Conservation (phyloP, 2,888 invertebrate genomes). For the Phortica okadai region DNA sequence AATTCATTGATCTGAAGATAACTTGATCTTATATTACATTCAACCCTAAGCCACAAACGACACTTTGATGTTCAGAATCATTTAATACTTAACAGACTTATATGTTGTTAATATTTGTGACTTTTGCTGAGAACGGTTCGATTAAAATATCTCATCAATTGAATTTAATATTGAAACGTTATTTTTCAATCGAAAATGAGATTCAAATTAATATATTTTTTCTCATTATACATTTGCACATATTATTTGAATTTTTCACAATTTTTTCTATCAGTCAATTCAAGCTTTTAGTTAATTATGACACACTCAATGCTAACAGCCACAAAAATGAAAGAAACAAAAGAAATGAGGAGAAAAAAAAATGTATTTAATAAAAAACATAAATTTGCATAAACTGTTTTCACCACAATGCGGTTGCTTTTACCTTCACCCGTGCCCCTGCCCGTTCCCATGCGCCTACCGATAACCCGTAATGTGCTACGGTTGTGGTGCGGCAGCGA, state of each 20-base stretch:
- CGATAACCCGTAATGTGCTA: neutral
- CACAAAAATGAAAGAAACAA: neutral
- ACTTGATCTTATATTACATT: no score
- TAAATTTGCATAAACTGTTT: slow-evolving; percentile 11
- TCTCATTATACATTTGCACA: neutral
- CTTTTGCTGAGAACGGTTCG: no score
- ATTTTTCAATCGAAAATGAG: no score
- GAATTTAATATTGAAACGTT: no score
- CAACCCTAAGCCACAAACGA: no score
- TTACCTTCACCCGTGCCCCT: neutral
- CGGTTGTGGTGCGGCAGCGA: neutral
- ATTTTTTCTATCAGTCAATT: slow-evolving; percentile 10
- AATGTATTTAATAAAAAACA: neutral
- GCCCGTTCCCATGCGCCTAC: neutral
- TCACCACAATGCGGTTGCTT: neutral
- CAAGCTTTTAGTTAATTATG: slow-evolving; percentile 17
- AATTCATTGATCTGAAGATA: no score
- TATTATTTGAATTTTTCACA: neutral
- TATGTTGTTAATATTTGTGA: no score
- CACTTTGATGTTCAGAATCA: no score
- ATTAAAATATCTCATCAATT: no score
- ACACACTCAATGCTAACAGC: neutral
- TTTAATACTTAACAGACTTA: no score
- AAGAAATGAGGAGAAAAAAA: slow-evolving; percentile 2
- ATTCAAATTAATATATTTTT: neutral